Conservation (phyloP, 2,888 invertebrate genomes). For the Drosophila glabriapex region DNA sequence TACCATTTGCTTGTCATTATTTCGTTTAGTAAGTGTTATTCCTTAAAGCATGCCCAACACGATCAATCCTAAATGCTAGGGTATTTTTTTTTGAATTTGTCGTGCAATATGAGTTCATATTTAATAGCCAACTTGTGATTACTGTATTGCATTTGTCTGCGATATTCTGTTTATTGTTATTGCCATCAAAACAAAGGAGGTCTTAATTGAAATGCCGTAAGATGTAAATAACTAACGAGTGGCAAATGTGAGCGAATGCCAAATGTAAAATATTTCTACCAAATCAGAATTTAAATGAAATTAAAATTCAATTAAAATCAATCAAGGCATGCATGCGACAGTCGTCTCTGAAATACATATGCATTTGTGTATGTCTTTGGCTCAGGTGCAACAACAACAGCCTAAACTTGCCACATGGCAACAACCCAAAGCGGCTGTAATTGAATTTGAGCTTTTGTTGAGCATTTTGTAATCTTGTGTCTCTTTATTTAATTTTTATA, state of each 20-base stretch:
- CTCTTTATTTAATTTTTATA: conserved; percentile 70
- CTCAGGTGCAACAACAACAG: conserved; percentile 21
- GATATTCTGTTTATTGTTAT: conserved; percentile 38
- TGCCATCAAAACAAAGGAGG: conserved; percentile 56
- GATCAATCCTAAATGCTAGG: not conserved
- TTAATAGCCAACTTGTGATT: conserved; percentile 13
- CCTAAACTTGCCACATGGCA: conserved; percentile 28
- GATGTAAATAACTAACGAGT: conserved; percentile 38
- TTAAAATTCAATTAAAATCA: conserved; percentile 70
- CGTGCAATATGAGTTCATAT: not conserved
- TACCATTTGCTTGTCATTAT: conserved; percentile 1
- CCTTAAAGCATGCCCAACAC: conserved; percentile 6
- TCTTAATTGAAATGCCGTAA: conserved; percentile 73
- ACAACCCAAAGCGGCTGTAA: conserved; percentile 38
- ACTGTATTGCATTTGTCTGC: conserved; percentile 9
- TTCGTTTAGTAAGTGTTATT: not conserved
- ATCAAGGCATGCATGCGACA: conserved; percentile 52
- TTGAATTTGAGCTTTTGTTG: conserved; percentile 53
- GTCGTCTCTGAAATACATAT: conserved; percentile 3
- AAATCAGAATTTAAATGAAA: conserved; percentile 43
- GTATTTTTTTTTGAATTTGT: not conserved
- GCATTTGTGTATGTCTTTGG: not conserved
- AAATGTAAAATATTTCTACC: conserved; percentile 31
- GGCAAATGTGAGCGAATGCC: conserved; percentile 20
- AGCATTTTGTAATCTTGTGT: conserved; percentile 63